Evolutionary conservation across 2,113 vertebrate species (phyloP).

Genomic region (Dasyprocta punctata): DNA sequence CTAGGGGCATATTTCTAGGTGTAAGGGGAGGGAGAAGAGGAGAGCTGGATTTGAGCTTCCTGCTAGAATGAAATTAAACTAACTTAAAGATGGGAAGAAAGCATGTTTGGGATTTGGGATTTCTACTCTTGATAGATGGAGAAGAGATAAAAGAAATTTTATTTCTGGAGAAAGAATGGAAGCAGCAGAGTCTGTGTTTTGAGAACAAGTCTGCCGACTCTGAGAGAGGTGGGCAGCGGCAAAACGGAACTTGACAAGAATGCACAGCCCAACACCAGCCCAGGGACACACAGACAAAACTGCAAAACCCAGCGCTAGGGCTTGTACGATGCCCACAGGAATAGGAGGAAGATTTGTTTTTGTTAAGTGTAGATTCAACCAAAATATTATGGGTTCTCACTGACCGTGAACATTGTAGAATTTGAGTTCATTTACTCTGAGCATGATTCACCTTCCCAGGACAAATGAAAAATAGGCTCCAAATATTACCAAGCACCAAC

Average conservation of each 20-base stretch:
- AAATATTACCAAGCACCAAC: slow-evolving; percentile 38
- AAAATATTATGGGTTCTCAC: neutral
- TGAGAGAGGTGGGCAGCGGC: slow-evolving; percentile 10
- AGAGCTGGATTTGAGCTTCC: neutral
- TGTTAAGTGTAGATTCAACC: slow-evolving; percentile 13
- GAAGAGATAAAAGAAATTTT: neutral
- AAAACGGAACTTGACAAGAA: slow-evolving; percentile 63
- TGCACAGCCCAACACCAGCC: slow-evolving; percentile 52
- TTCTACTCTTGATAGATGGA: slow-evolving; percentile 52
- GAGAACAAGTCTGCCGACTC: slow-evolving; percentile 48
- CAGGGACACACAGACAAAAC: neutral
- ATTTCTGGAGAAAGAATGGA: slow-evolving; percentile 47
- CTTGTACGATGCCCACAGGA: neutral
- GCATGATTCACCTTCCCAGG: slow-evolving; percentile 56
- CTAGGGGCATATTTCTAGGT: neutral
- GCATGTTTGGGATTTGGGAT: slow-evolving; percentile 45
- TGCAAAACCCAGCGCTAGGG: neutral
- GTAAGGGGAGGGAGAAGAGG: rapidly evolving
- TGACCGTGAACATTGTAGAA: slow-evolving; percentile 1
- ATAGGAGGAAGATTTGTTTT: slow-evolving; percentile 19
- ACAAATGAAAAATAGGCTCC: slow-evolving; percentile 5
- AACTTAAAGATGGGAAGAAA: slow-evolving; percentile 54
- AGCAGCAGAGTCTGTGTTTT: slow-evolving; percentile 12
- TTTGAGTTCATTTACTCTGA: slow-evolving; percentile 56
- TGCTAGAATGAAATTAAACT: slow-evolving; percentile 45